Base-by-base conservation (phyloP, 1,140 invertebrate genomes). In the Acromyrmex charruanus region DNA sequence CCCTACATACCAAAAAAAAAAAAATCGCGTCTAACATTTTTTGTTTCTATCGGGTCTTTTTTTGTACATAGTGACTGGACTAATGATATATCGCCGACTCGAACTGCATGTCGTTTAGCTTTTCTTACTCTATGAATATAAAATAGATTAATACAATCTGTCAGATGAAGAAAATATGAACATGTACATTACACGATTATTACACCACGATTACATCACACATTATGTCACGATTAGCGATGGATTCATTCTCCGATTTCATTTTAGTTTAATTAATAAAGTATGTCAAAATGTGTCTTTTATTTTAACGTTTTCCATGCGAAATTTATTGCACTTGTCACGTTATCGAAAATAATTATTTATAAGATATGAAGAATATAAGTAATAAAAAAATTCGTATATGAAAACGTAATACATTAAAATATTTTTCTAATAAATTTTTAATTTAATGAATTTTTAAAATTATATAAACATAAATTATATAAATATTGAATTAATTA, bases 61-160 rank as follows among this genome's bases (percentile, higher is more conserved):
- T n/a, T n/a, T n/a, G n/a, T n/a, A n/a, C n/a, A n/a, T n/a, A n/a
- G n/a, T n/a, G n/a, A n/a, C n/a, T n/a, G n/a, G n/a, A n/a, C n/a
- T n/a, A n/a, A n/a, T 16, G 79, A 16, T 14, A 39, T n/a, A 39
- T 81, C 66, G 31, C 66, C 51, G 21, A 81, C 66, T 58, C 79
- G 79, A 59, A 61, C 39, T 39, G 65, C 21, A 44, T 44, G 51
- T 68, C n/a, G 16, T 44, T 3, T 58, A 44, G 10, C 1, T 53
- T 39, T 71, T n/a, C 31, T 58, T 58, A 49, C 18, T 72, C 79
- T 71, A 35, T 6, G 21, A 12, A 49, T 25, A 31, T 66, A 31
- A 80, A 80, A 80, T 51, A 65, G 6, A 59, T 61, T 71, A 71
- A 72, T 39, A 28, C 10, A 18, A 35, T 2, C 16, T 44, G 31